A percentile compares a stretch with the other conserved stretches of the same genome.
These are phyloP conservation scores for Camponotus pennsylvanicus DNA, from an alignment of 1,140 invertebrate genomes.

Conservation along the genomic window DNA sequence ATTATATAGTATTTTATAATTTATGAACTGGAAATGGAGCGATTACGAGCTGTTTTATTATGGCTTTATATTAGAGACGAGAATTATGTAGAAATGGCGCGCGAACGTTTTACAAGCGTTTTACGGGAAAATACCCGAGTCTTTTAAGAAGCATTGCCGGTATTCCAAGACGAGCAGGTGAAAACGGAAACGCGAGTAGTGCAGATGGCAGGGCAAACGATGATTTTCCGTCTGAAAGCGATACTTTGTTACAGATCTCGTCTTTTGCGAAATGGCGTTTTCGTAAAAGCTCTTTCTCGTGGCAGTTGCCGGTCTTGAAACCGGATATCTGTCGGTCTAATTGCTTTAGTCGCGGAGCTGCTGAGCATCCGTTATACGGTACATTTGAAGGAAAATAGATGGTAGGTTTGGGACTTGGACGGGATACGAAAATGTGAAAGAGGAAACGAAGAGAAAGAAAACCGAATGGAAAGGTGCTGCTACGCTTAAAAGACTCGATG, in stretches of 20 bases:
- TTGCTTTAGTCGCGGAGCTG: slow-evolving; percentile 69
- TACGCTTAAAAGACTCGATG: slow-evolving; percentile 16
- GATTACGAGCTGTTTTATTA: background rate
- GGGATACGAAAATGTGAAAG: slow-evolving; percentile 20
- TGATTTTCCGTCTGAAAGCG: slow-evolving; percentile 64
- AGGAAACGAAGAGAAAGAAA: slow-evolving; percentile 47
- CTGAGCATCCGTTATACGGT: slow-evolving; percentile 58
- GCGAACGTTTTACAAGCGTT: slow-evolving; percentile 38
- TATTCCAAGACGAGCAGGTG: slow-evolving; percentile 12
- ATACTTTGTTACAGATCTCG: slow-evolving; percentile 68
- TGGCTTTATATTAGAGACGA: slow-evolving; percentile 1
- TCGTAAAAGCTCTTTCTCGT: slow-evolving; percentile 64
- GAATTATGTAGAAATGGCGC: background rate
- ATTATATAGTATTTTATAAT: slow-evolving; percentile 11
- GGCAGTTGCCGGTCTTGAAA: slow-evolving; percentile 62
- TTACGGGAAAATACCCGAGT: slow-evolving; percentile 26
- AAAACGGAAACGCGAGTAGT: slow-evolving; percentile 33
- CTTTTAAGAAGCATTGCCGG: slow-evolving; percentile 34
- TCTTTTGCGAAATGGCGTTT: slow-evolving; percentile 68
- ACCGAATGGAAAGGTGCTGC: slow-evolving; percentile 18
- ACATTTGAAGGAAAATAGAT: slow-evolving; percentile 66
- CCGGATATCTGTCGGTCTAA: slow-evolving; percentile 74
- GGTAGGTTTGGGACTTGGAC: slow-evolving; percentile 54
- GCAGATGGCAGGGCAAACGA: slow-evolving; percentile 16
- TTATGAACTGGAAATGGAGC: background rate